These are phyloP conservation scores for Acanthiza pusilla DNA, from an alignment of 2,797 vertebrate species.

Conservation along the genomic window DNA sequence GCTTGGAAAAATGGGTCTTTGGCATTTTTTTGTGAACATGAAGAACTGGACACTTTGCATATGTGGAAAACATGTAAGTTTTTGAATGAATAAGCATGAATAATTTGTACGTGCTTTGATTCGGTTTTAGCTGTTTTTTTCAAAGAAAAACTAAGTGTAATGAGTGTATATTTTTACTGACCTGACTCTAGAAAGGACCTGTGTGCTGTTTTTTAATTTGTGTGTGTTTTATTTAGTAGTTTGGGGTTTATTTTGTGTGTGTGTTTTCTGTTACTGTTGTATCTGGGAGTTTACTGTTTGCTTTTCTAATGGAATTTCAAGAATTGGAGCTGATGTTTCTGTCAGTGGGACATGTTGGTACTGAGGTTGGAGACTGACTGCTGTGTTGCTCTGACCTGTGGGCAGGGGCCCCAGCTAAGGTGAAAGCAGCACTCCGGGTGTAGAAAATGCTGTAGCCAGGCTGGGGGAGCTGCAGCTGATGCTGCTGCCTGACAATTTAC, in stretches of 20 bases:
- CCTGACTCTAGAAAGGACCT: background rate
- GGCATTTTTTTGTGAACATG: background rate
- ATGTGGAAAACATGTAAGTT: background rate
- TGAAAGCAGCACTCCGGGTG: background rate
- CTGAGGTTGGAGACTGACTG: background rate
- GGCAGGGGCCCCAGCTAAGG: background rate
- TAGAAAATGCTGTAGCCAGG: fast-evolving
- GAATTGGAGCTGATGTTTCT: background rate
- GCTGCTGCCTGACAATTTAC: background rate
- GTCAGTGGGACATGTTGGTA: background rate
- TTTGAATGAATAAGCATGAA: background rate
- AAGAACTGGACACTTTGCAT: background rate
- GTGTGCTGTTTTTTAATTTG: background rate
- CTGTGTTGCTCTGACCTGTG: background rate
- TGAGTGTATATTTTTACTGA: background rate
- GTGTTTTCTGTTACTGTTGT: background rate
- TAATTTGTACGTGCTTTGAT: background rate
- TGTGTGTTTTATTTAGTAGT: background rate
- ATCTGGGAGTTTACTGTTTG: background rate
- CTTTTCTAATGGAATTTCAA: background rate
- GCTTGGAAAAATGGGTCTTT: background rate
- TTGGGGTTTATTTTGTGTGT: background rate
- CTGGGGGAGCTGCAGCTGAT: background rate
- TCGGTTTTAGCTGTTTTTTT: background rate
- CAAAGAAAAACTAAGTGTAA: background rate